Percentiles rank a stretch among this genome's conserved stretches.
These are phyloP conservation scores for Pungitius pungitius DNA, from an alignment of 2,113 vertebrate genomes.

Conservation along the genomic window DNA sequence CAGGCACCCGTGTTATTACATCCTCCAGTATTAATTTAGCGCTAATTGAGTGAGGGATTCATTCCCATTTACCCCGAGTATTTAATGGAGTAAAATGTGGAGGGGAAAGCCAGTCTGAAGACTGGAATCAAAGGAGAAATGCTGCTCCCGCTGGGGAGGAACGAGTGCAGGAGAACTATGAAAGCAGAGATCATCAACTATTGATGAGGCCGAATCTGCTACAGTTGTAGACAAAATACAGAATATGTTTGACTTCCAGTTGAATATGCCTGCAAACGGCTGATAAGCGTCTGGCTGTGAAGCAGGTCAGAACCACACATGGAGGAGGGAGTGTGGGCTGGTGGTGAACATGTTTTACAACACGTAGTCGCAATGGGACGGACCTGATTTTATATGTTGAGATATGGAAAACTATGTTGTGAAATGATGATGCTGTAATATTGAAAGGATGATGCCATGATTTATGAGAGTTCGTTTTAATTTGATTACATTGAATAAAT, in stretches of 20 bases:
- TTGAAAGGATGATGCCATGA: not conserved
- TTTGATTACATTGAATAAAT: not conserved
- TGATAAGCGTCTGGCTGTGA: constrained; percentile 66
- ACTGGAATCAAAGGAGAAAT: constrained; percentile 77
- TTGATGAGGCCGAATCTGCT: constrained; percentile 76
- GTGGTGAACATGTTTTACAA: not conserved
- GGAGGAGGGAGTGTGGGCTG: constrained; percentile 21
- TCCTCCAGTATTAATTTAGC: constrained; percentile 74
- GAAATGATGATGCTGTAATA: not conserved
- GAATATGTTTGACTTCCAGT: constrained; percentile 75
- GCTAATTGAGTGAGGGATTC: constrained; percentile 79
- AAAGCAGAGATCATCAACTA: constrained; percentile 79
- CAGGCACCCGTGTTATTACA: constrained; percentile 75
- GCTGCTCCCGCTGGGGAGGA: constrained; percentile 65
- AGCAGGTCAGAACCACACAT: constrained; percentile 43
- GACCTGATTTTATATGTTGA: not conserved
- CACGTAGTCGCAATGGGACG: not conserved
- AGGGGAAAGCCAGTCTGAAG: constrained; percentile 64
- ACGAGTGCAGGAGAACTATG: constrained; percentile 70
- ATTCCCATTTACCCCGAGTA: constrained; percentile 64
- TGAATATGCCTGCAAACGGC: constrained; percentile 61
- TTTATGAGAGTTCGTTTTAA: not conserved
- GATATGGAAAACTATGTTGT: too few species aligned
- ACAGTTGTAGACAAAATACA: constrained; percentile 79
- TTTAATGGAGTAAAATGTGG: constrained; percentile 63